Conservation (phyloP, 2,797 vertebrate genomes). For the Lophius americanus region DNA sequence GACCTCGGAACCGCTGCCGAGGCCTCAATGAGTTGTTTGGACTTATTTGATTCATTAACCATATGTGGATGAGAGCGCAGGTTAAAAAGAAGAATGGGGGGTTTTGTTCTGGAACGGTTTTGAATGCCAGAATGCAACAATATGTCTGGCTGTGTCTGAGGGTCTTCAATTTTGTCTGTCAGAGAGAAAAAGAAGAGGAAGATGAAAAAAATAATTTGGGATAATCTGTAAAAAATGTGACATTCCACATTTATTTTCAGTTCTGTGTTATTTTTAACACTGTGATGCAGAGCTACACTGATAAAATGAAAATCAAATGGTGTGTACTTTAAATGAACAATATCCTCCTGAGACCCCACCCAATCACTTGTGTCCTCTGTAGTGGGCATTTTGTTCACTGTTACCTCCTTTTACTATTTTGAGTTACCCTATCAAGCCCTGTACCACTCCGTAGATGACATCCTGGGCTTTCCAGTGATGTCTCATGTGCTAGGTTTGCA, state of each 20-base stretch:
- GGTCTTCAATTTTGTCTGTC: background rate
- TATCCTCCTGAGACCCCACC: too few relatives aligned
- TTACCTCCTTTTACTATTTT: too few relatives aligned
- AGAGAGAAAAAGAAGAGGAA: background rate
- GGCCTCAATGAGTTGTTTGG: slow-evolving; percentile 14
- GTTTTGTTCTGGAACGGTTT: slow-evolving; percentile 1
- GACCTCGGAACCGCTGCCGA: slow-evolving; percentile 39
- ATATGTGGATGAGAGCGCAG: background rate
- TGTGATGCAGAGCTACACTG: too few relatives aligned
- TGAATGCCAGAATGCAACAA: background rate
- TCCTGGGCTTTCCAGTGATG: too few relatives aligned
- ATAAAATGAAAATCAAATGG: too few relatives aligned
- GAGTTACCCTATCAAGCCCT: too few relatives aligned
- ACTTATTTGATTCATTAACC: slow-evolving; percentile 22
- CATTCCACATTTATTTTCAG: slow-evolving; percentile 30
- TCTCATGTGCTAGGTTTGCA: too few relatives aligned
- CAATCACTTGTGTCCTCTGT: too few relatives aligned
- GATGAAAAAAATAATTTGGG: slow-evolving; percentile 10
- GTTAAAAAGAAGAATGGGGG: background rate
- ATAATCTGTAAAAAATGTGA: slow-evolving; percentile 25
- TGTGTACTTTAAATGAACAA: too few relatives aligned
- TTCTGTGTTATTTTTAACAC: slow-evolving; percentile 6
- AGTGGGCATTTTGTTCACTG: too few relatives aligned
- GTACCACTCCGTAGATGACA: too few relatives aligned
- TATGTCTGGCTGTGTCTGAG: slow-evolving; percentile 1